Evolutionary conservation across 2,888 invertebrate genomes (phyloP).

Genomic region (Gastrophysa polygoni): DNA sequence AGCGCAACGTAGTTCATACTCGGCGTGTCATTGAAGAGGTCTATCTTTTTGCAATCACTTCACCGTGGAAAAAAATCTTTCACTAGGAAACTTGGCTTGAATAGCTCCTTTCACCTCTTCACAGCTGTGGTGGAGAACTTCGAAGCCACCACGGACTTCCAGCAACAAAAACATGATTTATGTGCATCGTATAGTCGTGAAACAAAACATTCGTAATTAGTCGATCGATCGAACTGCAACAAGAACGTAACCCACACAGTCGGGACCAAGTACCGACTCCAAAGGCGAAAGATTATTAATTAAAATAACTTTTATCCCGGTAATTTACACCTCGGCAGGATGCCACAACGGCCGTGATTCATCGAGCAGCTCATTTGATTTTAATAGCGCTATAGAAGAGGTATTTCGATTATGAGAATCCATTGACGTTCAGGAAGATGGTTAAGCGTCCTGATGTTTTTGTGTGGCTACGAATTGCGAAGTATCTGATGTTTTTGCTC

Average conservation of each 20-base stretch:
- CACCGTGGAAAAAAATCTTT: too few species aligned
- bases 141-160: neutral
- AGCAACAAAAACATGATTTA: conserved; percentile 26
- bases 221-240: conserved; percentile 29
- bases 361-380: conserved; percentile 43
- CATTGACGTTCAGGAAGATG: conserved; percentile 12
- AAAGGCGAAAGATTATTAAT: conserved; percentile 38
- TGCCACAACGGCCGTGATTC: conserved; percentile 40
- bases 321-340: conserved; percentile 42
- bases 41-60: too few species aligned
- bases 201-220: conserved; percentile 35
- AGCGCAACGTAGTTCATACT: too few species aligned
- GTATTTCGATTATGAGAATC: conserved; percentile 1
- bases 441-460: neutral
- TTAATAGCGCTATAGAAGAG: conserved; percentile 34
- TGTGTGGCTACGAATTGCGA: neutral
- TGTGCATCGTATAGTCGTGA: conserved; percentile 15
- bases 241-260: conserved; percentile 34
- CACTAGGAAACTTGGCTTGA: too few species aligned
- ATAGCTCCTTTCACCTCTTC: neutral
- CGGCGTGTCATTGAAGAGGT: too few species aligned
- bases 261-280: conserved; percentile 13
- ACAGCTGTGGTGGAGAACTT: neutral
- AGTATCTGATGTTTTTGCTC: neutral
- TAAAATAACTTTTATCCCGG: conserved; percentile 40